These are phyloP conservation scores for Harmothoe impar DNA, from an alignment of 2,888 invertebrate genomes.

Conservation along the genomic window DNA sequence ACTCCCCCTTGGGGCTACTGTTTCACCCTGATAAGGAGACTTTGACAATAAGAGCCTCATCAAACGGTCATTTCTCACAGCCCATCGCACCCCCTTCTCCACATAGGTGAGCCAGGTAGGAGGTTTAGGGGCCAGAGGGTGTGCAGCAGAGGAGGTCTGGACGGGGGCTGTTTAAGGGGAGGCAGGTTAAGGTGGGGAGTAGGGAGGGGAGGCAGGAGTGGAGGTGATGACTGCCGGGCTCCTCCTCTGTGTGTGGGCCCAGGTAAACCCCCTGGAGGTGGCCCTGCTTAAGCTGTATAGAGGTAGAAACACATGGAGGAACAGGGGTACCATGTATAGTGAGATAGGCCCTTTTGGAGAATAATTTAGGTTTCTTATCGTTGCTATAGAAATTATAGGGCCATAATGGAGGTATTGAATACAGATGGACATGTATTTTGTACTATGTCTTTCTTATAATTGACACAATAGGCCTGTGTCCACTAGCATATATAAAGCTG, in stretches of 20 bases:
- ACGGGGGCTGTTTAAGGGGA: neutral
- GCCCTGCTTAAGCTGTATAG: no score
- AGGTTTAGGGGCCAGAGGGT: neutral
- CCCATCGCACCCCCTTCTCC: neutral
- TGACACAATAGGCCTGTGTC: no score
- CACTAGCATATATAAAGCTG: no score
- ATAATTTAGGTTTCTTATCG: no score
- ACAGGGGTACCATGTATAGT: no score
- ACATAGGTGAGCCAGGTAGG: neutral
- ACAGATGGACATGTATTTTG: no score
- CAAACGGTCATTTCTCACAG: conserved; percentile 40
- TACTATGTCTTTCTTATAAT: no score
- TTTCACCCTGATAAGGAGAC: neutral
- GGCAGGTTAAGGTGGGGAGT: neutral
- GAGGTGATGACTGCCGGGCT: neutral
- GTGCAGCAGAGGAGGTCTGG: neutral
- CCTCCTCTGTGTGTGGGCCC: neutral
- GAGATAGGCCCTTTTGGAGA: no score
- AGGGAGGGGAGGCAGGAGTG: neutral
- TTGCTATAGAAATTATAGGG: no score
- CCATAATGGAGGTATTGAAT: no score
- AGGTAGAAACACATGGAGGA: no score
- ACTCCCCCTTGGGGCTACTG: conserved; percentile 17
- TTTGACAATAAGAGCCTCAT: conserved; percentile 20
- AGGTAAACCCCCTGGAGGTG: neutral